A percentile compares a stretch with the other conserved stretches of the same genome.
Evolutionary conservation across 2,797 vertebrate species (phyloP).

Genomic region (Eulemur coronatus): DNA sequence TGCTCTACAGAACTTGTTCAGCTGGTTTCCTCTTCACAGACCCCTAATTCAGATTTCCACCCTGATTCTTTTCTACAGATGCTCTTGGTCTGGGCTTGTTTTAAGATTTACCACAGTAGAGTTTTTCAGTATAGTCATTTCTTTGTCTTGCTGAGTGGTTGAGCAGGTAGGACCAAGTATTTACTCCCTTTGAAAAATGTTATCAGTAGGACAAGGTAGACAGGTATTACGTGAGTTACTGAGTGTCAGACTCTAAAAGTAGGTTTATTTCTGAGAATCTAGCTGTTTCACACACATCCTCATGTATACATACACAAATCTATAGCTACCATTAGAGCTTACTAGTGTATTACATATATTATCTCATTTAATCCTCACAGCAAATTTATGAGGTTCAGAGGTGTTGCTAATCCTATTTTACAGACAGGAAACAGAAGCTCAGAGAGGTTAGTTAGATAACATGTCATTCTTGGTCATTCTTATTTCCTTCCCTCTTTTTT

Average conservation of each 20-base stretch:
- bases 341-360: not conserved
- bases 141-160: not conserved
- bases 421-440: constrained; percentile 14
- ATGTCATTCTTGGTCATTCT: not conserved
- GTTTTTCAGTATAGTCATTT: constrained; percentile 5
- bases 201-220: not conserved
- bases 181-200: not conserved
- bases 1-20: constrained; percentile 71
- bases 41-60: constrained; percentile 63
- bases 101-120: constrained; percentile 31
- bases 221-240: not conserved
- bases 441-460: not conserved
- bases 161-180: not conserved
- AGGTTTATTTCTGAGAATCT: not conserved
- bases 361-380: not conserved
- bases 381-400: not conserved
- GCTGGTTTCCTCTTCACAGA: constrained; percentile 74
- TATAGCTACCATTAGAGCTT: not conserved
- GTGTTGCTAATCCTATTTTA: not conserved
- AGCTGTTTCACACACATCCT: not conserved
- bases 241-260: not conserved
- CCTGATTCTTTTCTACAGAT: not conserved
- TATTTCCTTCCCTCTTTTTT: constrained; percentile 53
- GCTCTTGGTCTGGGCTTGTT: constrained; percentile 70
- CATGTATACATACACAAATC: rapidly evolving